These are phyloP conservation scores for Phortica okadai DNA, from an alignment of 2,888 invertebrate species.

Conservation along the genomic window DNA sequence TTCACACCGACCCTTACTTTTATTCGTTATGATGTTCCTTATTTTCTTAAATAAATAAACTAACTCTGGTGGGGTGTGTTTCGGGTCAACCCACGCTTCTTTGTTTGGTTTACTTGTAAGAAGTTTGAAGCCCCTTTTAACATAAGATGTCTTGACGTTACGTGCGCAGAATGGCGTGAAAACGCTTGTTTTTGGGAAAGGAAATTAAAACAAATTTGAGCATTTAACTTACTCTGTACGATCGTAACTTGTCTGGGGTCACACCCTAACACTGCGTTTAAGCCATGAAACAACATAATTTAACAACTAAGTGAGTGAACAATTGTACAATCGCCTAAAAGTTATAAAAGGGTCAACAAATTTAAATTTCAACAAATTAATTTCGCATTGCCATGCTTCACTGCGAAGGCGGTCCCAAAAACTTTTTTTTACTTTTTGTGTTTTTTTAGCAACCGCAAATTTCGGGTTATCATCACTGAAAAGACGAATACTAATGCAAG, in stretches of 20 bases:
- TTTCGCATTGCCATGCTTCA: constrained; percentile 42
- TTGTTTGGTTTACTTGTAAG: constrained; percentile 60
- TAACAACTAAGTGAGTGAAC: constrained; percentile 48
- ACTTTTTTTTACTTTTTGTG: neutral
- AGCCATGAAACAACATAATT: constrained; percentile 43
- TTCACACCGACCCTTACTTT: constrained; percentile 60
- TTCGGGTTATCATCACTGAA: constrained; percentile 46
- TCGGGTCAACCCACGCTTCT: constrained; percentile 54
- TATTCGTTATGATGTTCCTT: constrained; percentile 43
- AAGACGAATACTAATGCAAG: constrained; percentile 28
- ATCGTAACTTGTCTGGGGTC: neutral
- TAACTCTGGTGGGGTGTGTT: constrained; percentile 53
- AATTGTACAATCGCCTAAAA: constrained; percentile 9
- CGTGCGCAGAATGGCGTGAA: constrained; percentile 67
- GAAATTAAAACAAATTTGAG: constrained; percentile 49
- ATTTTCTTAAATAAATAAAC: constrained; percentile 67
- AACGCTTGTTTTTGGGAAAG: constrained; percentile 68
- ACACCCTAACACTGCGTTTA: constrained; percentile 1
- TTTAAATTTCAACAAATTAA: constrained; percentile 47
- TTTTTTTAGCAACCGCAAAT: constrained; percentile 6
- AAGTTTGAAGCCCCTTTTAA: neutral
- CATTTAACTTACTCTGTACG: constrained; percentile 26
- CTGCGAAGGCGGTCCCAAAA: constrained; percentile 30
- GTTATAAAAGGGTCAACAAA: neutral
- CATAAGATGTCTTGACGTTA: neutral